Percentiles rank a stretch among this genome's conserved stretches.
Conservation (phyloP, 2,888 invertebrate species). For the Pseudanteris insignis region DNA sequence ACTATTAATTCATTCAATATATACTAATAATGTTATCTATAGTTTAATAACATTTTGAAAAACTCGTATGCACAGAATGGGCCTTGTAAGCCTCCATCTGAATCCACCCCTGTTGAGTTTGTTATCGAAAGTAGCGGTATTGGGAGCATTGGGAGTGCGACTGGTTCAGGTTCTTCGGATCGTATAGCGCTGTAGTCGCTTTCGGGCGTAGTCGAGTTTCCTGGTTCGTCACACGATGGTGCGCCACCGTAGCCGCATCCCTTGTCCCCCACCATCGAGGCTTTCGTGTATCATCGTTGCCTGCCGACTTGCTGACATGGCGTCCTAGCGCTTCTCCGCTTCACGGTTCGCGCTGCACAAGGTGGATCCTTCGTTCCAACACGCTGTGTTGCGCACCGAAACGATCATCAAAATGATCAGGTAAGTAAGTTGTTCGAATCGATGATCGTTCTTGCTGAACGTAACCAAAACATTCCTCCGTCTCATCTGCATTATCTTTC, state of each 20-base stretch:
- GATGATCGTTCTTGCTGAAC: slow-evolving; percentile 1
- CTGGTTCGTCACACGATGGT: slow-evolving; percentile 60
- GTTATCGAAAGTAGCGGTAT: slow-evolving; percentile 22
- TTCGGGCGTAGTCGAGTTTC: slow-evolving; percentile 62
- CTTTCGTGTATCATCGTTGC: slow-evolving; percentile 42
- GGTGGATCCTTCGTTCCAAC: slow-evolving; percentile 47
- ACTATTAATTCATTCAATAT: too few relatives aligned
- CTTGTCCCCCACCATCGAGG: slow-evolving; percentile 24
- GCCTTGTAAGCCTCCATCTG: not conserved
- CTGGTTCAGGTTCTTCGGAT: slow-evolving; percentile 50
- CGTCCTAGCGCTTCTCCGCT: slow-evolving; percentile 60
- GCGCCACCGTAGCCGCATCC: slow-evolving; percentile 52
- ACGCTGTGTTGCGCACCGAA: slow-evolving; percentile 48
- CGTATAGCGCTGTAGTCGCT: slow-evolving; percentile 51
- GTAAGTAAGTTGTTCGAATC: slow-evolving; percentile 50
- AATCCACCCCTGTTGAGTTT: slow-evolving; percentile 5
- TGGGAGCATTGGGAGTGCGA: slow-evolving; percentile 8
- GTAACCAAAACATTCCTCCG: too few relatives aligned
- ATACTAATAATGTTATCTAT: too few relatives aligned
- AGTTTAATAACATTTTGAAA: too few relatives aligned
- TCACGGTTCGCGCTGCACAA: slow-evolving; percentile 44
- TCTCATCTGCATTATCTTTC: not conserved
- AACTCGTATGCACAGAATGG: too few relatives aligned
- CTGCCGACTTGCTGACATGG: slow-evolving; percentile 64
- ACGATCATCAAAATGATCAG: slow-evolving; percentile 57